A percentile compares a stretch with the other conserved stretches of the same genome.
Conservation (phyloP, 2,113 vertebrate species). For the Vidua macroura region DNA sequence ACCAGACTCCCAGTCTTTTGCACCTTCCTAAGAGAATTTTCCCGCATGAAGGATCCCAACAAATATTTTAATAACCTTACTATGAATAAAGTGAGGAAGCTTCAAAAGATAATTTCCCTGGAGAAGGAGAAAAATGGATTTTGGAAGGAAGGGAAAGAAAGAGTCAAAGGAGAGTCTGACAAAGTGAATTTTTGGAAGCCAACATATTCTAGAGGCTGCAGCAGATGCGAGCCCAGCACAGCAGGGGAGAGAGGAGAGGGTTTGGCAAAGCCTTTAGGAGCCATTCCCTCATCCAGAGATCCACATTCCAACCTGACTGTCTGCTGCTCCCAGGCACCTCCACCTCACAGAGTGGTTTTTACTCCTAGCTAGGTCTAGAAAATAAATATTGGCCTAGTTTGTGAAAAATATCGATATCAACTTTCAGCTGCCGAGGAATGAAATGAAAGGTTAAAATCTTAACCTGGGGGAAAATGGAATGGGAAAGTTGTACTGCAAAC, state of each 20-base stretch:
- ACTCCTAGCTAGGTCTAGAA: background rate
- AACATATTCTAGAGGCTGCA: background rate
- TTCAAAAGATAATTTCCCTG: background rate
- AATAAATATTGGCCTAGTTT: background rate
- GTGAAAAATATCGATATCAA: background rate
- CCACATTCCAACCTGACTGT: background rate
- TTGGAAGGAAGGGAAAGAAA: background rate
- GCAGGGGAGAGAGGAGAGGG: background rate
- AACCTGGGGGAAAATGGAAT: background rate
- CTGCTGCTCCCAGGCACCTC: background rate
- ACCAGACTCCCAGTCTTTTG: background rate
- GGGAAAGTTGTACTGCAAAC: background rate
- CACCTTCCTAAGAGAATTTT: background rate
- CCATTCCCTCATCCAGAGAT: background rate
- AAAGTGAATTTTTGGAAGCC: background rate
- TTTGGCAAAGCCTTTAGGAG: background rate
- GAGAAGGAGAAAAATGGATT: background rate
- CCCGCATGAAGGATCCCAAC: background rate
- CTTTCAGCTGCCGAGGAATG: background rate
- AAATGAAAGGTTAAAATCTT: background rate
- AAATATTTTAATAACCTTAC: background rate
- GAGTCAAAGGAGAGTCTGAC: background rate
- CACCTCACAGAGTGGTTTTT: background rate
- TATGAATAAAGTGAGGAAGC: background rate
- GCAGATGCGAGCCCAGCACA: background rate